phyloP scores from a whole-genome alignment of 1,140 invertebrate species.

The Ridgeia piscesae region DNA sequence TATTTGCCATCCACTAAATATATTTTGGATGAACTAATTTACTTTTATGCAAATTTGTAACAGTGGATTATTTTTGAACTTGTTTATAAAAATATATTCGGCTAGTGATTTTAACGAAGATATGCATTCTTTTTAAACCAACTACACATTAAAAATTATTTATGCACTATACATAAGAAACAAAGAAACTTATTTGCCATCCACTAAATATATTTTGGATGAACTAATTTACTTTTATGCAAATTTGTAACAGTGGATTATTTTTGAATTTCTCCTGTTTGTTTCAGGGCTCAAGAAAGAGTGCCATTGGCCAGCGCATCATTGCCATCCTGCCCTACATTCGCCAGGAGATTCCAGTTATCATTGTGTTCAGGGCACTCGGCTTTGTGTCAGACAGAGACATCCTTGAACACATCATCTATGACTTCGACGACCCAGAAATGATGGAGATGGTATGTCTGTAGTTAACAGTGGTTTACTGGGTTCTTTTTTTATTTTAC shows the following conservation, averaged over 20 bases:
- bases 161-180: too few relatives aligned
- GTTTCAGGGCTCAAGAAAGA: conserved; percentile 86
- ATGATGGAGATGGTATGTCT: conserved; percentile 96
- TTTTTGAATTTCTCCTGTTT: not conserved
- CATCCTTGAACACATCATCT: conserved; percentile 98
- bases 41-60: too few relatives aligned
- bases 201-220: too few relatives aligned
- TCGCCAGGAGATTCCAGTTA: conserved; percentile 97
- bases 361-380: conserved; percentile 94
- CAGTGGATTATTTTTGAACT: not conserved
- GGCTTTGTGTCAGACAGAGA: conserved; percentile 98
- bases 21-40: too few relatives aligned
- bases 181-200: too few relatives aligned
- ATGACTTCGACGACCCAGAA: conserved; percentile 97
- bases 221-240: too few relatives aligned
- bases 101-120: too few relatives aligned
- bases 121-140: too few relatives aligned
- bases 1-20: too few relatives aligned
- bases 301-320: conserved; percentile 95
- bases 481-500: conserved; percentile 19
- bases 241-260: not conserved
- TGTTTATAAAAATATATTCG: too few relatives aligned
- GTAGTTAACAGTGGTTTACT: not conserved
- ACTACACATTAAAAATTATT: too few relatives aligned
- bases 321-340: conserved; percentile 97